phyloP scores from a whole-genome alignment of 2,888 invertebrate genomes.

The Anodontia alba region DNA sequence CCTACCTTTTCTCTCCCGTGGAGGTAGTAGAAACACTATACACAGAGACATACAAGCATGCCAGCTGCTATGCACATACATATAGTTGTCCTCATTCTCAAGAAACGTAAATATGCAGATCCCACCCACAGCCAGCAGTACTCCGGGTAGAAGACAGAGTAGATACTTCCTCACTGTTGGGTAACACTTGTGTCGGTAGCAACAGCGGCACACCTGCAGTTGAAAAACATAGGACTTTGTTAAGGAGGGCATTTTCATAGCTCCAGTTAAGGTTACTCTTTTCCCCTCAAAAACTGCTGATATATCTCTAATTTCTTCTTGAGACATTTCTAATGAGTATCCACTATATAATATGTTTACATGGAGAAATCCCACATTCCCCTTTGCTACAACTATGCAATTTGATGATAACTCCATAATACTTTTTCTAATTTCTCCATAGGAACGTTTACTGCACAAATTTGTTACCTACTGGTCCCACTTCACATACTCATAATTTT shows the following conservation, averaged over 20 bases:
- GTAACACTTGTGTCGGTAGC: constrained; percentile 87
- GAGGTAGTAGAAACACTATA: constrained; percentile 91
- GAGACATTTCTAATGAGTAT: too few relatives aligned
- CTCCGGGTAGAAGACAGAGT: constrained; percentile 87
- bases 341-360: too few relatives aligned
- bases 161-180: constrained; percentile 89
- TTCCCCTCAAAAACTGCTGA: too few relatives aligned
- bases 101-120: constrained; percentile 92
- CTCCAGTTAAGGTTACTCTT: neutral
- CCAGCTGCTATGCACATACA: constrained; percentile 95
- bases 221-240: neutral
- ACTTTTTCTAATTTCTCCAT: too few relatives aligned
- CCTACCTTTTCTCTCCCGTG: constrained; percentile 40
- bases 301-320: too few relatives aligned
- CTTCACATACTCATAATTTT: too few relatives aligned
- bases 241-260: neutral
- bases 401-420: too few relatives aligned
- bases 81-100: constrained; percentile 94
- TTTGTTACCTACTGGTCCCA: too few relatives aligned
- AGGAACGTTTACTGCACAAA: too few relatives aligned
- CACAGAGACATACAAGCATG: constrained; percentile 89
- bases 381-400: too few relatives aligned
- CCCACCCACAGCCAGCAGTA: constrained; percentile 89
- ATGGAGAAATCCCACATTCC: too few relatives aligned
- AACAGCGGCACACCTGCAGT: constrained; percentile 86